Conservation (phyloP, 2,113 vertebrate genomes). For the Ictalurus furcatus region DNA sequence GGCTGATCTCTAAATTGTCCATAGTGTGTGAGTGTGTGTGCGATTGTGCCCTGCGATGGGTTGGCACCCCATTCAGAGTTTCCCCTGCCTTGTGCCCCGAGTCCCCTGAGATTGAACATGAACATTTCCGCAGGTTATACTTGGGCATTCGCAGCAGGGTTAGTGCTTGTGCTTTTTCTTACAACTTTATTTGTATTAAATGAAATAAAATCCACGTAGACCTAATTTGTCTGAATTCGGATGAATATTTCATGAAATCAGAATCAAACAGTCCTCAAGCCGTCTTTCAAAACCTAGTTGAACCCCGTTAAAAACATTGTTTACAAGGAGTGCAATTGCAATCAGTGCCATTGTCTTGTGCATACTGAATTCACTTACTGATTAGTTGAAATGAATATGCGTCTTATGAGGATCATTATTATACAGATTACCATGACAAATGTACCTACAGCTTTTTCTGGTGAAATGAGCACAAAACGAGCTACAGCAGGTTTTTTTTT, state of each 20-base stretch:
- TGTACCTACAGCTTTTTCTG: not conserved
- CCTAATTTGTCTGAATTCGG: not conserved
- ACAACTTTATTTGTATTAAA: not conserved
- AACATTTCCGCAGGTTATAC: not conserved
- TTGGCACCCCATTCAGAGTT: too few relatives aligned
- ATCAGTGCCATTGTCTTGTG: not conserved
- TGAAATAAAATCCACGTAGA: not conserved
- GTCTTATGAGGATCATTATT: slow-evolving; percentile 4
- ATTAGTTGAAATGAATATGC: not conserved
- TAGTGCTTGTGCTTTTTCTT: not conserved
- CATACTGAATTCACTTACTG: slow-evolving; percentile 9
- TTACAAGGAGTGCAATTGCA: not conserved
- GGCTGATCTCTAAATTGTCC: too few relatives aligned
- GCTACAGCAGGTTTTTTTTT: not conserved
- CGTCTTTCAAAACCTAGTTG: not conserved
- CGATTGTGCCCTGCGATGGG: too few relatives aligned
- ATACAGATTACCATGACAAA: slow-evolving; percentile 3
- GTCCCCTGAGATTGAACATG: too few relatives aligned
- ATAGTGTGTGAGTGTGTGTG: too few relatives aligned
- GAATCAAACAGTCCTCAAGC: not conserved
- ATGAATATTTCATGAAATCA: not conserved
- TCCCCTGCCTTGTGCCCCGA: too few relatives aligned
- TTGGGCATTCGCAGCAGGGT: not conserved
- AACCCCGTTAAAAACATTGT: not conserved
- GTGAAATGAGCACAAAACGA: not conserved